Evolutionary conservation across 2,113 vertebrate genomes (phyloP).

Genomic region (Rhea americana): DNA sequence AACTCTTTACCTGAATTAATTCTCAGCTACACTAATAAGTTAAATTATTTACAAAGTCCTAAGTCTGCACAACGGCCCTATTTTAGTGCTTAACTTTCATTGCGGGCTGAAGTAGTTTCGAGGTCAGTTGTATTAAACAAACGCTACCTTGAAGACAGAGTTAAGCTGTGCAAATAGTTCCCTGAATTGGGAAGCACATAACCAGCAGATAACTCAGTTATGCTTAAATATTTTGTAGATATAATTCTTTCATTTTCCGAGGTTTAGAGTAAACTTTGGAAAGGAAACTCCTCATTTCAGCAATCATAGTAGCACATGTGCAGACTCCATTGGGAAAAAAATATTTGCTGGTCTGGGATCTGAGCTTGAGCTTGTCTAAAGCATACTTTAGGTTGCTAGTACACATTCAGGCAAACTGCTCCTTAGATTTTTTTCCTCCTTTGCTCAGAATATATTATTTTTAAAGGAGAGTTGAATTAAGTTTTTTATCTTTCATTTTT

Average conservation of each 20-base stretch:
- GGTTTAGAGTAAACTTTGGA: neutral
- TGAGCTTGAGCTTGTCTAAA: neutral
- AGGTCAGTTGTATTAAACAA: slow-evolving; percentile 33
- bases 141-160: neutral
- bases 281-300: slow-evolving; percentile 4
- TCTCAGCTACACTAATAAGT: slow-evolving; percentile 2
- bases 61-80: neutral
- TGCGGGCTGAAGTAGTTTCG: slow-evolving; percentile 1
- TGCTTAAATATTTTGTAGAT: neutral
- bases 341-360: slow-evolving; percentile 2
- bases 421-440: neutral
- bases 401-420: neutral
- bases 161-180: slow-evolving; percentile 40
- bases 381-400: neutral
- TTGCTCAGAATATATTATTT: neutral
- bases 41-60: slow-evolving; percentile 23
- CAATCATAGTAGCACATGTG: neutral
- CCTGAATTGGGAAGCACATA: neutral
- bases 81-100: neutral
- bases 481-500: neutral
- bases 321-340: neutral
- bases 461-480: neutral
- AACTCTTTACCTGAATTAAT: slow-evolving; percentile 5
- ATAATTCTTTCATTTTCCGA: slow-evolving; percentile 5
- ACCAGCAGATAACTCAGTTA: slow-evolving; percentile 29